Evolutionary conservation across 2,888 invertebrate genomes (phyloP).

Genomic region (Melieria picta): DNA sequence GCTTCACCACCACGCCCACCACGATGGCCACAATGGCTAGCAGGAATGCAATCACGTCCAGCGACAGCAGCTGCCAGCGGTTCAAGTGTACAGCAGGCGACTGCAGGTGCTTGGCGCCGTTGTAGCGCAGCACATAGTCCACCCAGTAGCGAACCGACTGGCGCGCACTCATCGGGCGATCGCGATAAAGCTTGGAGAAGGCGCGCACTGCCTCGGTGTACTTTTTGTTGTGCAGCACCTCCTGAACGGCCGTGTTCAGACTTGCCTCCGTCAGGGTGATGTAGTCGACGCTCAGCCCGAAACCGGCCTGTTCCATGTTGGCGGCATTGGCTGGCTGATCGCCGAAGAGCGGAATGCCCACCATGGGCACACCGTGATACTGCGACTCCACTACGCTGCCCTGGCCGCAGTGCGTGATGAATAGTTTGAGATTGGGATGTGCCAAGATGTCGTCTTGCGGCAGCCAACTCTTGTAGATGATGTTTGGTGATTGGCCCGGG

Average conservation of each 20-base stretch:
- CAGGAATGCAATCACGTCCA: constrained; percentile 64
- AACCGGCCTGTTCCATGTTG: constrained; percentile 75
- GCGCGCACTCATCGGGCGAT: constrained; percentile 68
- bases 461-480: constrained; percentile 62
- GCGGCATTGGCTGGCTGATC: constrained; percentile 82
- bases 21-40: constrained; percentile 34
- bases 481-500: constrained; percentile 60
- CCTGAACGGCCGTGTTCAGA: constrained; percentile 44
- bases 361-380: constrained; percentile 80
- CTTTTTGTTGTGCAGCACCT: constrained; percentile 50
- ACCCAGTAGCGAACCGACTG: constrained; percentile 70
- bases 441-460: constrained; percentile 80
- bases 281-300: constrained; percentile 47
- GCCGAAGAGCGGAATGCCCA: constrained; percentile 80
- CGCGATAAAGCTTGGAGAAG: constrained; percentile 66
- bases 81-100: constrained; percentile 67
- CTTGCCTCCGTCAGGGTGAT: constrained; percentile 42
- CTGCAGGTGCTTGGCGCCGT: constrained; percentile 68
- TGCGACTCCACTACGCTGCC: constrained; percentile 82
- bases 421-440: constrained; percentile 73
- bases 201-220: constrained; percentile 59
- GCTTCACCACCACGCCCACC: constrained; percentile 21
- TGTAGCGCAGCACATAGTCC: constrained; percentile 69
- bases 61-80: constrained; percentile 66
- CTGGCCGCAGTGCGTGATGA: constrained; percentile 68